Evolutionary conservation across 2,797 vertebrate species (phyloP).

Genomic region (Pagetopsis macropterus): DNA sequence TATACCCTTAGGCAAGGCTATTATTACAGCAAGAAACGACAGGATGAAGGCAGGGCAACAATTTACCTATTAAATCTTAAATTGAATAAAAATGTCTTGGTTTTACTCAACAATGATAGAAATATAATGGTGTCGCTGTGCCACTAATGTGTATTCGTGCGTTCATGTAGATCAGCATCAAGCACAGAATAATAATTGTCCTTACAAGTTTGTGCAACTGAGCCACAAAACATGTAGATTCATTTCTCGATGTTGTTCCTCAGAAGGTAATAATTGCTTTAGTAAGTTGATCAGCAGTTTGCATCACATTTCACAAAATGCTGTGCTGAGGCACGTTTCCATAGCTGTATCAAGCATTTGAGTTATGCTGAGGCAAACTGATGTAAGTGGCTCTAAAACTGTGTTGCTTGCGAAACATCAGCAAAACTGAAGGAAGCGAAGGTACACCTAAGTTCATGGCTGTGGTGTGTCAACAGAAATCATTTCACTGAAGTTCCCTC

Average conservation of each 20-base stretch:
- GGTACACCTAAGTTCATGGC: conserved; percentile 23
- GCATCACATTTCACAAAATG: conserved; percentile 22
- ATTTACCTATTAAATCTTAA: conserved; percentile 16
- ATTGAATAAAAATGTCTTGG: conserved; percentile 12
- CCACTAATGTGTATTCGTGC: conserved; percentile 15
- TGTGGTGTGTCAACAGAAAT: background rate
- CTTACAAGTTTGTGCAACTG: conserved; percentile 24
- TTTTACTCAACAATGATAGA: conserved; percentile 1
- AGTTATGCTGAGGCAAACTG: conserved; percentile 61
- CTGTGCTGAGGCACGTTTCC: conserved; percentile 34
- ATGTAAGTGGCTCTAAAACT: conserved; percentile 55
- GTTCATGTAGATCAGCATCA: conserved; percentile 23
- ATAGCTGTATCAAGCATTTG: conserved; percentile 24
- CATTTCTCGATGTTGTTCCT: conserved; percentile 4
- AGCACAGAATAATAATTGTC: conserved; percentile 18
- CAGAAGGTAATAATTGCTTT: background rate
- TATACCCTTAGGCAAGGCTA: conserved; percentile 51
- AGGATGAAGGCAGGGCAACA: conserved; percentile 18
- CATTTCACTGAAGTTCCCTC: background rate
- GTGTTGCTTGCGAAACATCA: conserved; percentile 56
- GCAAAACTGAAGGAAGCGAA: conserved; percentile 54
- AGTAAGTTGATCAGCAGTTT: conserved; percentile 14
- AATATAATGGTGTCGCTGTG: conserved; percentile 20
- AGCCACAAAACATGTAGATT: conserved; percentile 19
- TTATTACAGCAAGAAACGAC: conserved; percentile 50